These are phyloP conservation scores for Paratilapia polleni DNA, from an alignment of 2,113 vertebrate genomes.

Conservation along the genomic window DNA sequence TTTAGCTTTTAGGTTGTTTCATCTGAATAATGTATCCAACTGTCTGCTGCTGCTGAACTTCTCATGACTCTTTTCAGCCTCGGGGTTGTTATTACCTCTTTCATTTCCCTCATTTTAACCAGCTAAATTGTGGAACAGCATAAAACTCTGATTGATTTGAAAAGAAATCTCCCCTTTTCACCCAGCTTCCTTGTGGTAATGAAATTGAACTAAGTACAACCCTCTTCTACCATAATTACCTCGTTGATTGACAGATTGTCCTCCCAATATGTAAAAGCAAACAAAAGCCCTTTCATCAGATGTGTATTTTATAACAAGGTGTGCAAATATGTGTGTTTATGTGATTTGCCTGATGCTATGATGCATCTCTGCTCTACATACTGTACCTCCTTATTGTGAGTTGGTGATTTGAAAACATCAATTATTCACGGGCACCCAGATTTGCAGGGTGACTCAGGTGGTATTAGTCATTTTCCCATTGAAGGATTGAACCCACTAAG, in stretches of 20 bases:
- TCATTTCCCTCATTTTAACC: not conserved
- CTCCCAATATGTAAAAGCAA: slow-evolving; percentile 4
- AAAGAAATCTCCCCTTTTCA: not conserved
- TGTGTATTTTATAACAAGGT: slow-evolving; percentile 15
- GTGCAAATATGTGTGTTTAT: not conserved
- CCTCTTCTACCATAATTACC: slow-evolving; percentile 8
- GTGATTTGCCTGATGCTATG: not conserved
- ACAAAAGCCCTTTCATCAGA: slow-evolving; percentile 23
- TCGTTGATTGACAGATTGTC: slow-evolving; percentile 48
- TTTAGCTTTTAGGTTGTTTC: slow-evolving; percentile 14
- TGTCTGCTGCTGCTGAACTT: not conserved
- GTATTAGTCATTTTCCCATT: slow-evolving; percentile 33
- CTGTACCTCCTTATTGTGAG: slow-evolving; percentile 21
- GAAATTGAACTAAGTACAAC: slow-evolving; percentile 19
- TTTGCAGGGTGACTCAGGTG: slow-evolving; percentile 36
- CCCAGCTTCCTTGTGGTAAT: not conserved
- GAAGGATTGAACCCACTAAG: not conserved
- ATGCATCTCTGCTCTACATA: not conserved
- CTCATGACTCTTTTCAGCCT: not conserved
- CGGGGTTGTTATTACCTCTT: slow-evolving; percentile 28
- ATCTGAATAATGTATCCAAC: not conserved
- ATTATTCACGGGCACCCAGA: slow-evolving; percentile 42
- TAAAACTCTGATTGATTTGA: not conserved
- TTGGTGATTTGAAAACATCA: slow-evolving; percentile 33
- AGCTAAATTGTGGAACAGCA: not conserved